Percentiles rank a stretch among this genome's conserved stretches.
Evolutionary conservation across 2,113 vertebrate species (phyloP).

Genomic region (Pelvicachromis taeniatus): DNA sequence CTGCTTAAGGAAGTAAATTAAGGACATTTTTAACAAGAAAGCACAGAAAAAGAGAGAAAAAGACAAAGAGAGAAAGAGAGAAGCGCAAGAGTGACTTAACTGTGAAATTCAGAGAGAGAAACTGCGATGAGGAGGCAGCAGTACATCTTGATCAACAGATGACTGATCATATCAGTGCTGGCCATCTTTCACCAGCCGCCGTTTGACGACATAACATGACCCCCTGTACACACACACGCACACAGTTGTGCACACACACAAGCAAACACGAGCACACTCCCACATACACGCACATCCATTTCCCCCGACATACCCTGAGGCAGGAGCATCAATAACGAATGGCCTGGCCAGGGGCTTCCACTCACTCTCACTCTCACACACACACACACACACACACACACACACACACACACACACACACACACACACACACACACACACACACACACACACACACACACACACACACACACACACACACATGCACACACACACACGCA

Average conservation of each 20-base stretch:
- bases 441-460: background rate
- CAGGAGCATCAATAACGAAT: slow-evolving; percentile 92
- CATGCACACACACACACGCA: background rate
- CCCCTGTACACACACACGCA: slow-evolving; percentile 52
- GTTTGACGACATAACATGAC: slow-evolving; percentile 94
- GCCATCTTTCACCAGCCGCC: slow-evolving; percentile 94
- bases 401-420: background rate
- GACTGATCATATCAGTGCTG: slow-evolving; percentile 89
- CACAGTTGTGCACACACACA: slow-evolving; percentile 14
- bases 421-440: background rate
- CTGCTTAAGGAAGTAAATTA: background rate
- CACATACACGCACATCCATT: slow-evolving; percentile 85
- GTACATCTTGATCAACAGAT: slow-evolving; percentile 98
- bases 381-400: background rate
- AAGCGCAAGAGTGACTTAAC: slow-evolving; percentile 39
- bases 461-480: slow-evolving; percentile 9
- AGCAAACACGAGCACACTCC: slow-evolving; percentile 4
- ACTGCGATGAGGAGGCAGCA: slow-evolving; percentile 51
- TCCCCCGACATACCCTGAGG: slow-evolving; percentile 85
- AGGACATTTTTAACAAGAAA: background rate
- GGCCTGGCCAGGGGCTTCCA: slow-evolving; percentile 71
- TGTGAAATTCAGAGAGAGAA: slow-evolving; percentile 49
- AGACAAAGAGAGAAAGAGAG: background rate
- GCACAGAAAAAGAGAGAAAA: background rate
- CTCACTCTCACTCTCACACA: slow-evolving; percentile 34